These are phyloP conservation scores for Paradisaea rubra DNA, from an alignment of 2,113 vertebrate genomes.

Conservation along the genomic window DNA sequence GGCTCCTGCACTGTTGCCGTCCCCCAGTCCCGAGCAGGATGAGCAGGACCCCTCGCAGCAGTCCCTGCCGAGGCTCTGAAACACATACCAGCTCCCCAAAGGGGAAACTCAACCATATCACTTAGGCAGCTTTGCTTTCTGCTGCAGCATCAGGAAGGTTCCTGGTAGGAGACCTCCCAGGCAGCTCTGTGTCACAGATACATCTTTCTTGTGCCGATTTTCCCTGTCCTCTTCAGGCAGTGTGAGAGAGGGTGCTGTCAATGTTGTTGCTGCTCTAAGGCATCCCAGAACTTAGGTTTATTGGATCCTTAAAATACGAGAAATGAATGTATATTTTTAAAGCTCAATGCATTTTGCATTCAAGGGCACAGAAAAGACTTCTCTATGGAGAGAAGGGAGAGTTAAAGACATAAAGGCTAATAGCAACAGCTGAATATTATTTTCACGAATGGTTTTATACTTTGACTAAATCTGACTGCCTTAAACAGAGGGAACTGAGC, in stretches of 20 bases:
- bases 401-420: background rate
- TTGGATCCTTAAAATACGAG: background rate
- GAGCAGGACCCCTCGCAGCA: rapidly evolving
- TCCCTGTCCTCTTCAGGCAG: background rate
- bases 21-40: rapidly evolving
- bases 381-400: background rate
- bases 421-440: background rate
- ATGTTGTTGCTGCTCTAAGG: background rate
- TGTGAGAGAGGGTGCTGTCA: background rate
- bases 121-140: background rate
- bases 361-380: background rate
- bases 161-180: background rate
- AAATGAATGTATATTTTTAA: background rate
- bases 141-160: background rate
- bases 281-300: background rate
- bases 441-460: background rate
- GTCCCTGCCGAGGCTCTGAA: background rate
- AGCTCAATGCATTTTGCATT: background rate
- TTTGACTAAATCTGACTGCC: background rate
- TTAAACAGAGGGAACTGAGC: background rate
- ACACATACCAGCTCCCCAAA: background rate
- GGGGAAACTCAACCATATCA: background rate
- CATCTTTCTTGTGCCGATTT: background rate
- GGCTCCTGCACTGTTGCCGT: rapidly evolving
- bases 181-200: background rate